Conservation (phyloP, 2,113 vertebrate genomes). For the Myanophis thanlyinensis region DNA sequence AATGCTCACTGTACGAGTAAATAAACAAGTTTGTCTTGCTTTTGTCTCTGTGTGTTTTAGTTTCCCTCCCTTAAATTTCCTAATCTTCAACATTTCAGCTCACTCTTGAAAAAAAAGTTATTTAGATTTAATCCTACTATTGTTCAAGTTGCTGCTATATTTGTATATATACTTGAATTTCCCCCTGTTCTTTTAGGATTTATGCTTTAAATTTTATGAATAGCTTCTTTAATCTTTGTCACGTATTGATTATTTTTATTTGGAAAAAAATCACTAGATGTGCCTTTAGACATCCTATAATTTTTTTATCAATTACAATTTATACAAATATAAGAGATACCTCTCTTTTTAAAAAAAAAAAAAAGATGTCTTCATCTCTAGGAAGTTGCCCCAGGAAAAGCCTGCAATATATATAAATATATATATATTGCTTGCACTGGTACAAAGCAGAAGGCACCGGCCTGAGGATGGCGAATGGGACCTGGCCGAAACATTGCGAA, state of each 20-base stretch:
- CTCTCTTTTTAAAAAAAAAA: background rate
- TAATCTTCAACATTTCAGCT: slow-evolving; percentile 3
- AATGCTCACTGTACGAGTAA: background rate
- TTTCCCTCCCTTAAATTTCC: slow-evolving; percentile 1
- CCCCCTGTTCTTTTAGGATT: background rate
- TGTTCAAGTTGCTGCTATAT: background rate
- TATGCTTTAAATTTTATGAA: background rate
- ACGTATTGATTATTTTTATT: background rate
- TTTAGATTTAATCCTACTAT: background rate
- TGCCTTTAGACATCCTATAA: background rate
- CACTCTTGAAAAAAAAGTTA: background rate
- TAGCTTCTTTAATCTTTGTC: background rate
- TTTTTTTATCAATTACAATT: slow-evolving; percentile 22
- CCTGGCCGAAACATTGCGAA: no score
- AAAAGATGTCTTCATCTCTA: background rate
- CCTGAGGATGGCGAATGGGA: no score
- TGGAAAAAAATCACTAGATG: background rate
- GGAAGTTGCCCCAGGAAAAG: background rate
- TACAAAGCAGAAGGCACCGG: no score
- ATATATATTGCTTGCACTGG: no score
- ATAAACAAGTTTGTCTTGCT: background rate
- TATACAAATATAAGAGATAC: background rate
- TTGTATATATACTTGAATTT: background rate
- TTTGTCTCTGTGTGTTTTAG: background rate
- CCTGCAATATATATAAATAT: no score